phyloP scores from a whole-genome alignment of 2,888 invertebrate species.

The Nomada goodeniana region DNA sequence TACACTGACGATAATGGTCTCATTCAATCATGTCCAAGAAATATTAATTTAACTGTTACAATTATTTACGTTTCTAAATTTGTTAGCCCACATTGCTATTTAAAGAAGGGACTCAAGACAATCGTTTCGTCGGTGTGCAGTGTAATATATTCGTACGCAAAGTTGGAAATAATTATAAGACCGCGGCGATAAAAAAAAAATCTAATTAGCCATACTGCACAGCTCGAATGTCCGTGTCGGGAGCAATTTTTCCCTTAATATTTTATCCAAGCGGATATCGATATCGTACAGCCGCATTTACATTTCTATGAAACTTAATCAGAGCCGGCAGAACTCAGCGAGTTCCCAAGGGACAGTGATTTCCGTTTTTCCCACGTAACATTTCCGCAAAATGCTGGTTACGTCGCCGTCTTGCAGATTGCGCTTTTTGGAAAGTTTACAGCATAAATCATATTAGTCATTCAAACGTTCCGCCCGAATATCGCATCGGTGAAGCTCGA shows the following conservation, averaged over 20 bases:
- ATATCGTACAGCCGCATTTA: neutral
- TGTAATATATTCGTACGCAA: neutral
- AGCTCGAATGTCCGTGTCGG: neutral
- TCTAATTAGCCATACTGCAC: neutral
- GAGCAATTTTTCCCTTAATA: constrained; percentile 7
- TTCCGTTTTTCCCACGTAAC: constrained; percentile 15
- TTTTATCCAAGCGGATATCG: neutral
- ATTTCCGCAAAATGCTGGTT: neutral
- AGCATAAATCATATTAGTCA: constrained; percentile 3
- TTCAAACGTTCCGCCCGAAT: neutral
- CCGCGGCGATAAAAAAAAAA: neutral
- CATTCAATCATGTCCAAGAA: too few species aligned
- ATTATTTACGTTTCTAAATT: too few species aligned
- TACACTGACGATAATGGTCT: too few species aligned
- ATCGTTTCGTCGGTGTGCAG: too few species aligned
- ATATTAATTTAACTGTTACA: too few species aligned
- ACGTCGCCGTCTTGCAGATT: neutral
- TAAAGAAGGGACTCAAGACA: too few species aligned
- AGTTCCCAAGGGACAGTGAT: neutral
- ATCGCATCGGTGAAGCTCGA: constrained; percentile 5
- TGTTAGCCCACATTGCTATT: too few species aligned
- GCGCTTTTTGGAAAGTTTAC: constrained; percentile 5
- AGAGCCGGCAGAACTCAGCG: neutral
- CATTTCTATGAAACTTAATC: neutral
- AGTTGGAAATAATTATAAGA: neutral